phyloP scores from a whole-genome alignment of 2,113 vertebrate species.

The Crotalus helleri region DNA sequence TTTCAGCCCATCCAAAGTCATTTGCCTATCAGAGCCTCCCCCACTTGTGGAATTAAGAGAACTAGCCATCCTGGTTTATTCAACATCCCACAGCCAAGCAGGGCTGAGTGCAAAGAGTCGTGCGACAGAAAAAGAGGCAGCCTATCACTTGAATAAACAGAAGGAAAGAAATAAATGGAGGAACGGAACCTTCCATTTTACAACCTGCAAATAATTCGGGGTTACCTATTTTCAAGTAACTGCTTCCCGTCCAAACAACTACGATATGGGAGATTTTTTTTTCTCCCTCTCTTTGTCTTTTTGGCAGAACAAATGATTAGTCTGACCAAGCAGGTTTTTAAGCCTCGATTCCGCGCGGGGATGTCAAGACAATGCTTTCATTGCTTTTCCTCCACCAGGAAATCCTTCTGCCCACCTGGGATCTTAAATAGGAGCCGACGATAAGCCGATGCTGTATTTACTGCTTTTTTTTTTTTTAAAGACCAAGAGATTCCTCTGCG shows the following conservation, averaged over 20 bases:
- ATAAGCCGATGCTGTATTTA: background rate
- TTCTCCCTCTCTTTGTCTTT: background rate
- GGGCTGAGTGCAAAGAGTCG: background rate
- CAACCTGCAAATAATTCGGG: background rate
- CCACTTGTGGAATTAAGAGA: background rate
- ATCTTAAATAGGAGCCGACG: slow-evolving; percentile 1
- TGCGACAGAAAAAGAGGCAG: background rate
- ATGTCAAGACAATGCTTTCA: background rate
- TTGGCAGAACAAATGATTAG: background rate
- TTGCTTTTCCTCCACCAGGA: background rate
- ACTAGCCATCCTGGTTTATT: background rate
- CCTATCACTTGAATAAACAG: fast-evolving
- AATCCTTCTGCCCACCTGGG: background rate
- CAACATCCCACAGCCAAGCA: background rate
- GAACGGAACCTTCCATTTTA: background rate
- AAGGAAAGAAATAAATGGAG: background rate
- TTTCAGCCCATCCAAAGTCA: background rate
- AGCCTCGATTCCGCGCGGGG: background rate
- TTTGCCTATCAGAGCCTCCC: background rate
- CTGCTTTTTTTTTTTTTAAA: background rate
- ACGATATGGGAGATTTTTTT: background rate
- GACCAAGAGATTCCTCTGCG: background rate
- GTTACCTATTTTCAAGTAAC: background rate
- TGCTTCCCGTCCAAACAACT: background rate
- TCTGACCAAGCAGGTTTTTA: background rate